Percentiles rank a stretch among this genome's conserved stretches.
Evolutionary conservation across 2,888 invertebrate genomes (phyloP).

Genomic region (Spatulosminthurus flaviceps): DNA sequence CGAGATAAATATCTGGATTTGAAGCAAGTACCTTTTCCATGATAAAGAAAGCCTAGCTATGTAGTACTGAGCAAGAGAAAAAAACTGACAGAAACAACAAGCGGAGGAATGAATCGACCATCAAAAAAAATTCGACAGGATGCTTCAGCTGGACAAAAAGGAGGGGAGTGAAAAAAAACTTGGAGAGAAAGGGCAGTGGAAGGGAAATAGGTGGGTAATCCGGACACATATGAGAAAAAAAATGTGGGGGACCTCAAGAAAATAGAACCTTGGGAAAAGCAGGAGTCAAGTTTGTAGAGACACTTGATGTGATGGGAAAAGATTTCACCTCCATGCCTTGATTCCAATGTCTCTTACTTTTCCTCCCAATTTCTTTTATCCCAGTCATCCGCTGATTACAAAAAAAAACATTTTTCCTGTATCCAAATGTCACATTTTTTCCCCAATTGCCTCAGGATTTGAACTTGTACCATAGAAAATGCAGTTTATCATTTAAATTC

Average conservation of each 20-base stretch:
- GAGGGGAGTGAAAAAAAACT: neutral
- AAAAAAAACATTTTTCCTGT: too few species aligned
- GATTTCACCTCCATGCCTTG: conserved; percentile 34
- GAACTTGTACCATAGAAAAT: too few species aligned
- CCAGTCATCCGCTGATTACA: too few species aligned
- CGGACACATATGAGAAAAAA: neutral
- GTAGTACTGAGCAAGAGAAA: too few species aligned
- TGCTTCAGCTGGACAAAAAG: neutral
- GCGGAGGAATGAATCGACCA: conserved; percentile 8
- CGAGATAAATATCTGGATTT: too few species aligned
- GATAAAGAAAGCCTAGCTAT: too few species aligned
- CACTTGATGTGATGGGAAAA: neutral
- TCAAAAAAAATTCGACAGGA: neutral
- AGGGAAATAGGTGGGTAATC: neutral
- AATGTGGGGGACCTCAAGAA: neutral
- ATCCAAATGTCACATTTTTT: too few species aligned
- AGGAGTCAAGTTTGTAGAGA: neutral
- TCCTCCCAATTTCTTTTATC: neutral
- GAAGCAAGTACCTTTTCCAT: too few species aligned
- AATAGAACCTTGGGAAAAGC: neutral
- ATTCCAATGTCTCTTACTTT: conserved; percentile 4
- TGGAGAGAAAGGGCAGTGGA: neutral
- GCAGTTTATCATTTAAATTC: too few species aligned
- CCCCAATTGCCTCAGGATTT: too few species aligned
- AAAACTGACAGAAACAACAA: conserved; percentile 21